Evolutionary conservation across 2,888 invertebrate species (phyloP), one percentile per base, ranked within the genome.

Genomic region (Plebejus anna): DNA sequence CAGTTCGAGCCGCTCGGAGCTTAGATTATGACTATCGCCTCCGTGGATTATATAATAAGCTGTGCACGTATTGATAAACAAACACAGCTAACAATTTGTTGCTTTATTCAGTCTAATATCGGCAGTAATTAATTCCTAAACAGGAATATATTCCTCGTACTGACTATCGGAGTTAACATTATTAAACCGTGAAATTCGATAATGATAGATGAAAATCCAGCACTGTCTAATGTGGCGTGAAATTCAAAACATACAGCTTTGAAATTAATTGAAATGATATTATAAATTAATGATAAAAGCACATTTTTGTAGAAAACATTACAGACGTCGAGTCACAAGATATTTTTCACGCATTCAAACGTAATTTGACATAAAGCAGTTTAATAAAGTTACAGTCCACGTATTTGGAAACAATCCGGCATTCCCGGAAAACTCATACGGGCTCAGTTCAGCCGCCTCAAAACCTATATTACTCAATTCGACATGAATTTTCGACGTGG

Each of bases 401-500:
- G 32, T 51, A 51, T 28, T 51, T 55, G 11, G 55, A 73, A 73
- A 73, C 73, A 73, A 55, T 73, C 55, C 51, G 51, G 16, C n/a
- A 55, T 55, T 73, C 71, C 47, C 38, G 13, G 42, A 55, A 55
- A 76, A 76, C 76, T 71, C 71, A 70, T 76, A 55, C 0, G 38
- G 70, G 71, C 70, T 71, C 57, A 70, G 28, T 70, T 55, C 57
- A 71, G 38, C 70, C 71, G 51, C 16, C 28, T 57, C 70, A n/a
- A 76, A 71, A 76, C 71, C 55, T 76, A 6, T 71, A 71, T 55
- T 83, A 81, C 84, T 84, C 85, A 85, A 85, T 85, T 86, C 86
- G 84, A 86, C 84, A 84, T 81, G 82, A 87, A 86, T 86, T 86
- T 87, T 86, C 87, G 85, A 86, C 81, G 80, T 78, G 82, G 82